Percentiles rank a stretch among this genome's conserved stretches.
phyloP scores from a whole-genome alignment of 2,888 invertebrate genomes.

The Cheiracanthium punctorium region DNA sequence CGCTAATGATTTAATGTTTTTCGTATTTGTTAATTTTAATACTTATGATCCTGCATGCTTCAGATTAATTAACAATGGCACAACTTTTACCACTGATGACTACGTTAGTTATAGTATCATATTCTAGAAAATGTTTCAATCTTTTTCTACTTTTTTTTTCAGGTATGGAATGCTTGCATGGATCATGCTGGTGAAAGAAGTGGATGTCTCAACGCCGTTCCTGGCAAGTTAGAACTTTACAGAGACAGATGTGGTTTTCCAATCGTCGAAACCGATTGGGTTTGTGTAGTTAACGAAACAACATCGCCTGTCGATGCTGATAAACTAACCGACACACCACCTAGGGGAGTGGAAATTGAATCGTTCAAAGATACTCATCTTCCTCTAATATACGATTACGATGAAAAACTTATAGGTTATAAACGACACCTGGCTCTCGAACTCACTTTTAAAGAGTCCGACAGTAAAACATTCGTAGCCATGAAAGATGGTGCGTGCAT shows the following conservation, averaged over 20 bases:
- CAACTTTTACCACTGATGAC: no score
- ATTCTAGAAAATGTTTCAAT: no score
- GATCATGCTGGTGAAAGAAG: slow-evolving; percentile 49
- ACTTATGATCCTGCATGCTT: no score
- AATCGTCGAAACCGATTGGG: slow-evolving; percentile 21
- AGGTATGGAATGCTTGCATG: slow-evolving; percentile 56
- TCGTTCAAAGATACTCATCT: slow-evolving; percentile 26
- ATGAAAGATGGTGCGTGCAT: slow-evolving; percentile 31
- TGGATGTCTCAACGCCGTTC: slow-evolving; percentile 44
- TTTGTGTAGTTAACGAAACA: slow-evolving; percentile 22
- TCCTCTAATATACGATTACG: slow-evolving; percentile 37
- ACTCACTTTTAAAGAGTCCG: slow-evolving; percentile 29
- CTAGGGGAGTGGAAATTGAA: slow-evolving; percentile 22
- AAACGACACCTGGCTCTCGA: slow-evolving; percentile 22
- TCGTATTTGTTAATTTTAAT: no score
- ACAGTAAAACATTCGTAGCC: slow-evolving; percentile 44
- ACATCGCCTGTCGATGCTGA: slow-evolving; percentile 17
- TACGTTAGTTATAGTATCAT: no score
- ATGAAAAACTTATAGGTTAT: slow-evolving; percentile 36
- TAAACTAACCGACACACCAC: slow-evolving; percentile 1
- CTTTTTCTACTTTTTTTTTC: not conserved
- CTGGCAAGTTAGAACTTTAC: slow-evolving; percentile 45
- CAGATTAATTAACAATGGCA: no score
- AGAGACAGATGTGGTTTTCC: slow-evolving; percentile 52
- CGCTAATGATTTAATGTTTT: no score